Percentiles rank a stretch among this genome's conserved stretches.
Evolutionary conservation across 2,797 vertebrate genomes (phyloP).

Genomic region (Molossus alvarezi): DNA sequence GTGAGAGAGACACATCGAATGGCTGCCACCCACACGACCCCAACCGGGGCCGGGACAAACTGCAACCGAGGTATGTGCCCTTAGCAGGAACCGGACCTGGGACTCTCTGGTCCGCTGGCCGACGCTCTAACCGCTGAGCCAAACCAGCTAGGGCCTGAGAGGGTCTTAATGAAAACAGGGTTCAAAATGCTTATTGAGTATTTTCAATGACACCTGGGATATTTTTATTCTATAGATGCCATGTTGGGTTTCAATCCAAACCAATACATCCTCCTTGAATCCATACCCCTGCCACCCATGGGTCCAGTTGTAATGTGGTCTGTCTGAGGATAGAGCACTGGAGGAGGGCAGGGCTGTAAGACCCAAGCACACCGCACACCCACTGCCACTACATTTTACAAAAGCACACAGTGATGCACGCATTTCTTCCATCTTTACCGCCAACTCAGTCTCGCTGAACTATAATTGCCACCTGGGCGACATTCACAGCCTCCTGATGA

Average conservation of each 20-base stretch:
- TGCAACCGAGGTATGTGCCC: no score
- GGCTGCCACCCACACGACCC: no score
- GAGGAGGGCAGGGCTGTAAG: accelerated
- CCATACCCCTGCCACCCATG: neutral
- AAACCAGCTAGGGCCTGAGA: no score
- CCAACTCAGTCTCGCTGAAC: neutral
- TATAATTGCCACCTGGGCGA: neutral
- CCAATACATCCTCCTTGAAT: neutral
- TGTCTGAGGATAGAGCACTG: neutral
- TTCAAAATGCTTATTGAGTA: neutral
- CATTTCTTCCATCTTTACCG: neutral
- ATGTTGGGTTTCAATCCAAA: neutral
- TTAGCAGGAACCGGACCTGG: no score
- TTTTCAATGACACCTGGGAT: neutral
- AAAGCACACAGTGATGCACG: accelerated
- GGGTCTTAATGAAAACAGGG: no score
- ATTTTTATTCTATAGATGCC: neutral
- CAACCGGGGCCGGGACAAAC: no score
- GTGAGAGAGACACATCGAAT: no score
- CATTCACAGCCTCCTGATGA: neutral
- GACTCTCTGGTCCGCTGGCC: no score
- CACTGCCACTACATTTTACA: neutral
- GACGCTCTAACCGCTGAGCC: no score
- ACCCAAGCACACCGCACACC: accelerated
- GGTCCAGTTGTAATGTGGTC: neutral